Percentiles rank a stretch among this genome's conserved stretches.
Conservation (phyloP, 2,888 invertebrate species). For the Agrotis segetum region DNA sequence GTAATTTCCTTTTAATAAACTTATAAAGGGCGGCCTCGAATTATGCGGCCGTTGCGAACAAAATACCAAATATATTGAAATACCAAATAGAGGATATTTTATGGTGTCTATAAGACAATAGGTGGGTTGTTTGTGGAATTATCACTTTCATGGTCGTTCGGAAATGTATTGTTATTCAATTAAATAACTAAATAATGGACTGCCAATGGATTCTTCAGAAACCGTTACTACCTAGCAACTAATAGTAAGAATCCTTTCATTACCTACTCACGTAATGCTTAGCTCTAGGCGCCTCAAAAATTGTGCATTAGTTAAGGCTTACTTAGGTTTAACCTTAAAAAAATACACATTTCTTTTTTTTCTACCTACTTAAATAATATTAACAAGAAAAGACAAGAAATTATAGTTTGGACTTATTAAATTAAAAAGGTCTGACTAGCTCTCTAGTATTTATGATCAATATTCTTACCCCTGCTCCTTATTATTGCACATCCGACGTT, state of each 20-base stretch:
- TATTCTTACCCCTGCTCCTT: conserved; percentile 15
- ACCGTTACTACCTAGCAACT: no score
- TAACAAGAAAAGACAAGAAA: no score
- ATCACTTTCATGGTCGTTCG: conserved; percentile 4
- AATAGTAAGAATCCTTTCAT: background rate
- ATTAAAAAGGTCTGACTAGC: background rate
- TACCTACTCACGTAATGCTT: background rate
- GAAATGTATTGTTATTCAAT: background rate
- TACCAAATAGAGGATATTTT: conserved; percentile 26
- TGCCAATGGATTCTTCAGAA: background rate
- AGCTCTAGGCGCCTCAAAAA: background rate
- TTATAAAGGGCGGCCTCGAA: conserved; percentile 36
- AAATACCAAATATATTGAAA: conserved; percentile 54
- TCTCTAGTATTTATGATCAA: conserved; percentile 9
- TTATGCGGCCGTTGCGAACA: conserved; percentile 2
- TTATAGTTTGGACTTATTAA: no score
- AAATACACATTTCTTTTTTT: no score
- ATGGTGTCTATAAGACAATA: conserved; percentile 1
- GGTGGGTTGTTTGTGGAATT: conserved; percentile 26
- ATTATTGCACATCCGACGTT: conserved; percentile 50
- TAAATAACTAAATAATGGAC: background rate
- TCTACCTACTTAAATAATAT: no score
- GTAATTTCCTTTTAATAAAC: conserved; percentile 56
- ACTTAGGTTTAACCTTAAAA: no score
- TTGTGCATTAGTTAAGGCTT: no score